Conservation (phyloP, 2,113 vertebrate species). For the Cervus canadensis region DNA sequence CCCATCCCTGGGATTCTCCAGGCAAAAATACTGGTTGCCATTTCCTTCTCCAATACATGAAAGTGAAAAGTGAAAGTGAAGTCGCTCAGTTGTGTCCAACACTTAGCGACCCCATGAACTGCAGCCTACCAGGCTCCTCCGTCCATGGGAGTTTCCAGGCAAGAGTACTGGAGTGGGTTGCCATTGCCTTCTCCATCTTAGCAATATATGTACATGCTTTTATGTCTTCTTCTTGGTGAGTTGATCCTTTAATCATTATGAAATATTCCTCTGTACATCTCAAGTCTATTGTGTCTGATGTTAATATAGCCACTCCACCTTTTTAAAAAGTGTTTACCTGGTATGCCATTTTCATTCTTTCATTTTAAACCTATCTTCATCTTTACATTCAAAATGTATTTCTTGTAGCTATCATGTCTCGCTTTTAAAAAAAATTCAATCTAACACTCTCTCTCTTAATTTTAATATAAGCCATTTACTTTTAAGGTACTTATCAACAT, state of each 20-base stretch:
- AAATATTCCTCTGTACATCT: not conserved
- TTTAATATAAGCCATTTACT: not conserved
- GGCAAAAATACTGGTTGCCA: no score
- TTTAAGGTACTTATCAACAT: not conserved
- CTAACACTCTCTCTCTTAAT: not conserved
- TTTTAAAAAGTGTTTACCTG: not conserved
- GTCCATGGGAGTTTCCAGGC: no score
- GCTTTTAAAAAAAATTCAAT: not conserved
- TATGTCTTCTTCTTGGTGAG: not conserved
- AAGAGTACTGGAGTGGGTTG: no score
- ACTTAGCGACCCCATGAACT: no score
- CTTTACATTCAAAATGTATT: not conserved
- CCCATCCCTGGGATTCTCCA: no score
- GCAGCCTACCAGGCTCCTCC: no score
- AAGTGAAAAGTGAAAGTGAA: no score
- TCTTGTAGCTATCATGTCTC: not conserved
- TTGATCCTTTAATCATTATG: not conserved
- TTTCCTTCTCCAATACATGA: no score
- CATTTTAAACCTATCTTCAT: not conserved
- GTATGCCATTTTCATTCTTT: not conserved
- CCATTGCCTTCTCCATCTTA: not conserved
- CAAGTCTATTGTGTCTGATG: not conserved
- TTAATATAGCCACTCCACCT: not conserved
- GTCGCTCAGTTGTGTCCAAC: no score
- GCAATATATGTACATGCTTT: not conserved